Conservation (phyloP, 2,888 invertebrate genomes). For the Pristionchus mayeri region DNA sequence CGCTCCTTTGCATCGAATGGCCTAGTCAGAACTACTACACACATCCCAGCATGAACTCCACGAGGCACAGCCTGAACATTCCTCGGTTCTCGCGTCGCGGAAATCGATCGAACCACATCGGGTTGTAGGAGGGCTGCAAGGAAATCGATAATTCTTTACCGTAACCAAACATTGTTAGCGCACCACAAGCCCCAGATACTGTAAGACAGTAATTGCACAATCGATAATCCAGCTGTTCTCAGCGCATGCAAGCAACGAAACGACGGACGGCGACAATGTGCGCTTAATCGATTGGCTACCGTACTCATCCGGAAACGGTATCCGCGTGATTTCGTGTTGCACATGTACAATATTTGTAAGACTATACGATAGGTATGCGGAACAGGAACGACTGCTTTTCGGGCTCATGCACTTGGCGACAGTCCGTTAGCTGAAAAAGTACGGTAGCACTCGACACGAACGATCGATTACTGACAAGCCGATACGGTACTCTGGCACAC, state of each 20-base stretch:
- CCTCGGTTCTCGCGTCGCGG: constrained; percentile 72
- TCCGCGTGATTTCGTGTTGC: no score
- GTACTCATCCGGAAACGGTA: not conserved
- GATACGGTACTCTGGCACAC: constrained; percentile 7
- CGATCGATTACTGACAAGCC: constrained; percentile 11
- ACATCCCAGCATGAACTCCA: constrained; percentile 69
- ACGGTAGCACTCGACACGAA: not conserved
- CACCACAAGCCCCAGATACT: constrained; percentile 31
- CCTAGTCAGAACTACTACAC: no score
- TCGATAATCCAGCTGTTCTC: not conserved
- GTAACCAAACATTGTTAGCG: not conserved
- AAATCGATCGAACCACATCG: constrained; percentile 72
- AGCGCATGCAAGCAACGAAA: constrained; percentile 26
- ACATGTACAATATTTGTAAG: not conserved
- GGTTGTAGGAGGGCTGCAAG: constrained; percentile 59
- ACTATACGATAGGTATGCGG: not conserved
- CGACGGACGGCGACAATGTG: not conserved
- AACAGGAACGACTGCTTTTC: constrained; percentile 28
- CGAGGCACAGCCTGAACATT: constrained; percentile 72
- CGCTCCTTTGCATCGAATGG: no score
- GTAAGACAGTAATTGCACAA: not conserved
- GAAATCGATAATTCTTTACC: constrained; percentile 14
- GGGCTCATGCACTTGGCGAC: not conserved
- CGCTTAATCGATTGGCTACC: not conserved
- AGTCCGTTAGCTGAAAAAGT: not conserved